Evolutionary conservation across 2,113 vertebrate genomes (phyloP).

Genomic region (Larimichthys crocea): DNA sequence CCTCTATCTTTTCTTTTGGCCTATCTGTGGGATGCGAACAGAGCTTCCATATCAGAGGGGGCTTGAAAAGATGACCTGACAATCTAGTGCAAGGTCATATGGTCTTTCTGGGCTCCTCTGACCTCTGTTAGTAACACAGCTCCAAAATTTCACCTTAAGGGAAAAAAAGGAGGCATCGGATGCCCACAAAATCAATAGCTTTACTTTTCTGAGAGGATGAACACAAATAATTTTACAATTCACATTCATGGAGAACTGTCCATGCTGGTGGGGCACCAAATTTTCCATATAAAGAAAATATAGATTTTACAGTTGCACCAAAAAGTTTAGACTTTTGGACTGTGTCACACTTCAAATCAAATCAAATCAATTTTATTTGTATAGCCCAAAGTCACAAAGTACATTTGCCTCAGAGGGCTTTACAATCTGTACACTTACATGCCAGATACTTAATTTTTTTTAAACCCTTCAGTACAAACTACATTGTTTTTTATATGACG

Average conservation of each 20-base stretch:
- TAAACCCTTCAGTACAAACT: background rate
- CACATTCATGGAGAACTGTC: slow-evolving; percentile 39
- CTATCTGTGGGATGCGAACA: slow-evolving; percentile 71
- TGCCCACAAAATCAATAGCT: slow-evolving; percentile 75
- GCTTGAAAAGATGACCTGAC: slow-evolving; percentile 64
- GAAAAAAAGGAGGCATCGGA: slow-evolving; percentile 54
- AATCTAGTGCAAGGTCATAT: slow-evolving; percentile 51
- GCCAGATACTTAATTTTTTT: background rate
- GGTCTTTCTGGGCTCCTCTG: slow-evolving; percentile 50
- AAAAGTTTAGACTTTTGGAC: background rate
- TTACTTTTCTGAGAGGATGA: slow-evolving; percentile 60
- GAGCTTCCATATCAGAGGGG: slow-evolving; percentile 61
- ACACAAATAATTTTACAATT: slow-evolving; percentile 49
- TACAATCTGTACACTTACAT: too few species aligned
- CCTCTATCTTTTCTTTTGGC: slow-evolving; percentile 64
- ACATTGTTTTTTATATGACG: background rate
- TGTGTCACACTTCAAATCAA: too few species aligned
- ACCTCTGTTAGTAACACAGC: slow-evolving; percentile 59
- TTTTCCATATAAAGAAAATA: background rate
- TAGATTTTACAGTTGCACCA: background rate
- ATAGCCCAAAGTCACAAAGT: too few species aligned
- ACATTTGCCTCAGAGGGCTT: too few species aligned
- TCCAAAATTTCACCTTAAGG: slow-evolving; percentile 57
- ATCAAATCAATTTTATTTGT: too few species aligned
- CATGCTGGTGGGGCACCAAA: slow-evolving; percentile 16